phyloP scores from a whole-genome alignment of 2,113 vertebrate species.

The Rhabdornis inornatus region DNA sequence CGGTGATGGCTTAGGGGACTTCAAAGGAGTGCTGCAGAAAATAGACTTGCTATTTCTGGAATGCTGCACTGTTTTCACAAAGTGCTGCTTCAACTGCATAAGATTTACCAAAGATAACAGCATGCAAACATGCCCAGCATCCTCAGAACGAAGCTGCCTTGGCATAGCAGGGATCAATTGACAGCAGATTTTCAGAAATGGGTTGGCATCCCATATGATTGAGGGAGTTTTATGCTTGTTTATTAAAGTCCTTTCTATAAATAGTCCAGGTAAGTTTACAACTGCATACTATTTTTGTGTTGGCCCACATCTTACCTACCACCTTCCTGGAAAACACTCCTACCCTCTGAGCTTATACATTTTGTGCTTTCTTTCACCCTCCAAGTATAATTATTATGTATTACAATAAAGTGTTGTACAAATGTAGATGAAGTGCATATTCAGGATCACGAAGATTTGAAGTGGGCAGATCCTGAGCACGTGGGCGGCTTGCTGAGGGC shows the following conservation, averaged over 20 bases:
- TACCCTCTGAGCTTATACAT: background rate
- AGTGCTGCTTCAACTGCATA: background rate
- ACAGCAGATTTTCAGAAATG: slow-evolving; percentile 42
- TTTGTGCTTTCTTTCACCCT: background rate
- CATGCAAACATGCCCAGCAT: slow-evolving; percentile 28
- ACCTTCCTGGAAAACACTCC: slow-evolving; percentile 14
- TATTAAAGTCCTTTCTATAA: slow-evolving; percentile 36
- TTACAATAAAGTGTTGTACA: background rate
- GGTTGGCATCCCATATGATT: slow-evolving; percentile 20
- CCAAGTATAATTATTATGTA: background rate
- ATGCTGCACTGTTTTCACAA: slow-evolving; percentile 25
- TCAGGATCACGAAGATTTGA: background rate
- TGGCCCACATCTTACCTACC: background rate
- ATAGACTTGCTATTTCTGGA: slow-evolving; percentile 47
- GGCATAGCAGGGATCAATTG: slow-evolving; percentile 29
- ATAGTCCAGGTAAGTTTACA: slow-evolving; percentile 30
- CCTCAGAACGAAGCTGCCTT: slow-evolving; percentile 24
- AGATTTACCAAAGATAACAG: slow-evolving; percentile 45
- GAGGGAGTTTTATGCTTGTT: slow-evolving; percentile 14
- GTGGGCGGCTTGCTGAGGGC: fast-evolving
- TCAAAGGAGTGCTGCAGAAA: slow-evolving; percentile 8
- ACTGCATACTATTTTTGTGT: background rate
- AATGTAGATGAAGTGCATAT: background rate
- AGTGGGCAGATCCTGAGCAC: background rate
- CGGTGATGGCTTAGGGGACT: background rate